Conservation (phyloP, 1,140 invertebrate genomes). For the Polypedilum vanderplanki region DNA sequence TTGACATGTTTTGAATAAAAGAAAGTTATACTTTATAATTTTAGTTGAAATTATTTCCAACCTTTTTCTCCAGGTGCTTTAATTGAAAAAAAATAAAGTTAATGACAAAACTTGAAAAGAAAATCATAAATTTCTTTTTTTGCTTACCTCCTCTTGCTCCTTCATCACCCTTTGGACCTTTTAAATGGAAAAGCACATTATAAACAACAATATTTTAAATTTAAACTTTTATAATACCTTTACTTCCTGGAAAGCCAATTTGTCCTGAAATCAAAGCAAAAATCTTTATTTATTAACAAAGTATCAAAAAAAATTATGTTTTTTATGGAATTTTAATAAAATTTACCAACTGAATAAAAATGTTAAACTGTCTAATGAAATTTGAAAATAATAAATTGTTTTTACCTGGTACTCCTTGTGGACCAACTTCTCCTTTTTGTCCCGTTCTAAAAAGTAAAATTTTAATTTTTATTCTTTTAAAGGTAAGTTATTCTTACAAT, state of each 20-base stretch:
- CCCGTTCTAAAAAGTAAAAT: constrained; percentile 37
- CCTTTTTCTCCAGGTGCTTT: too few relatives aligned
- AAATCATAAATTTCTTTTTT: not conserved
- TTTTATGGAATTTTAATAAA: not conserved
- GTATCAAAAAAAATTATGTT: too few relatives aligned
- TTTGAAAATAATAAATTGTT: too few relatives aligned
- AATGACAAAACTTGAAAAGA: too few relatives aligned
- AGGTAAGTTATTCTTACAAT: constrained; percentile 37
- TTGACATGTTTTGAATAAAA: not conserved
- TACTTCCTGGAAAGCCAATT: constrained; percentile 65
- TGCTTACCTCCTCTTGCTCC: constrained; percentile 62
- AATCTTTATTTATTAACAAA: too few relatives aligned
- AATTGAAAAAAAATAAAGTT: too few relatives aligned
- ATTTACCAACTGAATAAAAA: too few relatives aligned
- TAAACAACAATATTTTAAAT: not conserved
- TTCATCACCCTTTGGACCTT: constrained; percentile 69
- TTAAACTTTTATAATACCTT: constrained; percentile 35
- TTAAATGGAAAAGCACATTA: not conserved
- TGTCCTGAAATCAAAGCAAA: constrained; percentile 46
- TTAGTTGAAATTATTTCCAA: too few relatives aligned
- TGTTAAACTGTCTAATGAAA: too few relatives aligned
- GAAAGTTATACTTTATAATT: not conserved
- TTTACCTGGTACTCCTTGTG: constrained; percentile 47
- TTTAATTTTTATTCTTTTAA: not conserved
- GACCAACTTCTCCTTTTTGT: constrained; percentile 53